Conservation (phyloP, 2,888 invertebrate genomes). For the Leptinotarsa juncta region DNA sequence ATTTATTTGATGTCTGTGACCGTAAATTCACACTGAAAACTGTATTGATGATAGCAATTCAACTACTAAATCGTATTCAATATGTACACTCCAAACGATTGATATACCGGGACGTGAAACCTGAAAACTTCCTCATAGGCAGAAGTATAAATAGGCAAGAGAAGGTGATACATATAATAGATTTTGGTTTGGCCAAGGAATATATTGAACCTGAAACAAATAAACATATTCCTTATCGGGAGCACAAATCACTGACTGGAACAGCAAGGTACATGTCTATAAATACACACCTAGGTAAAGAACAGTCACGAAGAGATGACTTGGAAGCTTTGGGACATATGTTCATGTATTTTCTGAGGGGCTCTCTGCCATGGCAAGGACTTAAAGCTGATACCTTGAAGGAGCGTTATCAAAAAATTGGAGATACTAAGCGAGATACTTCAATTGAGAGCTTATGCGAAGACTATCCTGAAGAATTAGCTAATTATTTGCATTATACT, state of each 20-base stretch:
- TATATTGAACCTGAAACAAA: slow-evolving; percentile 97
- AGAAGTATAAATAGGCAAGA: slow-evolving; percentile 96
- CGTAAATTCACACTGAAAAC: slow-evolving; percentile 70
- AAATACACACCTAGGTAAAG: slow-evolving; percentile 99
- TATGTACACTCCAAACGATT: slow-evolving; percentile 99
- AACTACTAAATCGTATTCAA: slow-evolving; percentile 93
- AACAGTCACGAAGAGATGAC: slow-evolving; percentile 99
- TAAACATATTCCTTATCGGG: slow-evolving; percentile 99
- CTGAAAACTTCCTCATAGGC: slow-evolving; percentile 99
- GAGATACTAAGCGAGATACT: slow-evolving; percentile 98
- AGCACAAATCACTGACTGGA: slow-evolving; percentile 99
- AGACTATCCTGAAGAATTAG: slow-evolving; percentile 92
- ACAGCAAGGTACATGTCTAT: slow-evolving; percentile 99
- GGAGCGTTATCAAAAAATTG: slow-evolving; percentile 99
- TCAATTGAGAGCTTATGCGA: slow-evolving; percentile 93
- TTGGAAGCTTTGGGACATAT: slow-evolving; percentile 99
- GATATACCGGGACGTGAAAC: slow-evolving; percentile 99
- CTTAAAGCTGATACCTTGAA: slow-evolving; percentile 99
- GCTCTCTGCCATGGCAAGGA: slow-evolving; percentile 99
- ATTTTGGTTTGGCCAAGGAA: slow-evolving; percentile 72
- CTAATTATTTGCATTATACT: slow-evolving; percentile 96
- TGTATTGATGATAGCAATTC: slow-evolving; percentile 75
- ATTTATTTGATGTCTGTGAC: slow-evolving; percentile 78
- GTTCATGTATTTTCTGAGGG: slow-evolving; percentile 99
- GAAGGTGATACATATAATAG: slow-evolving; percentile 99